Evolutionary conservation across 2,797 vertebrate genomes (phyloP).

Genomic region (Semaprochilodus insignis): DNA sequence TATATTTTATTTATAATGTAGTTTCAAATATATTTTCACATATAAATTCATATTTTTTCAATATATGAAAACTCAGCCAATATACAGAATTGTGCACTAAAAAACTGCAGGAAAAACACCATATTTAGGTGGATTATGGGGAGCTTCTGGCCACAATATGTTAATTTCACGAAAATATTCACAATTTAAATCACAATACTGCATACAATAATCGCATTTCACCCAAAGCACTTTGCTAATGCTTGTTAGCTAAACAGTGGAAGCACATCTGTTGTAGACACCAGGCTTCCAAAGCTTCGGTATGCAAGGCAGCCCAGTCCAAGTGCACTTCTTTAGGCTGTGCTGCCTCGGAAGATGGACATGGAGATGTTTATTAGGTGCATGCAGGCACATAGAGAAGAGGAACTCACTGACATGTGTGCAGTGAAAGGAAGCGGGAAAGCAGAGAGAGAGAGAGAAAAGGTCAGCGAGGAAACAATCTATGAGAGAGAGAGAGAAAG

Average conservation of each 20-base stretch:
- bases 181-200: too few species aligned
- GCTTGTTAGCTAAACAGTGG: not conserved
- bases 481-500: slow-evolving; percentile 65
- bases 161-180: too few species aligned
- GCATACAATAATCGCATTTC: too few species aligned
- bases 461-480: slow-evolving; percentile 69
- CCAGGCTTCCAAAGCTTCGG: not conserved
- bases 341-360: not conserved
- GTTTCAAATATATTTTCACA: too few species aligned
- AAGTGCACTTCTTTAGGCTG: not conserved
- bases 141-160: too few species aligned
- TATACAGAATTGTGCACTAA: too few species aligned
- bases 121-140: too few species aligned
- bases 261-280: not conserved
- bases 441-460: slow-evolving; percentile 60
- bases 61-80: too few species aligned
- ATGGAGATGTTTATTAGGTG: slow-evolving; percentile 31
- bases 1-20: too few species aligned
- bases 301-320: not conserved
- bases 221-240: not conserved
- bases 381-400: slow-evolving; percentile 29
- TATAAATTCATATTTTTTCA: too few species aligned
- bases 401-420: slow-evolving; percentile 33
- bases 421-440: slow-evolving; percentile 58
- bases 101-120: too few species aligned